A percentile compares a stretch with the other conserved stretches of the same genome.
Evolutionary conservation across 2,888 invertebrate species (phyloP).

Genomic region (Erpobdella octoculata): DNA sequence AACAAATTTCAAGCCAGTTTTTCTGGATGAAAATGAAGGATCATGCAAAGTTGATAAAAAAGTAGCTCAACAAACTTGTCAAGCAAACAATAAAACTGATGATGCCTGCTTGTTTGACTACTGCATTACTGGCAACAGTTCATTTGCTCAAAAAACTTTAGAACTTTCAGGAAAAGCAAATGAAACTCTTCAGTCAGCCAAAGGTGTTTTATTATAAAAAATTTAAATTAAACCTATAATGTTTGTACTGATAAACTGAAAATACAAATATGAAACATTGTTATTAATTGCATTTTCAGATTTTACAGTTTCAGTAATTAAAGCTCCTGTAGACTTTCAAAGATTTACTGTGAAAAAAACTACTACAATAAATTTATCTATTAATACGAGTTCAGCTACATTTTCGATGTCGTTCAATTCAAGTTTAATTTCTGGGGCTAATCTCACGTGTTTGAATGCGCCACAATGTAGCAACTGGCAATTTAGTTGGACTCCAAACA

Average conservation of each 20-base stretch:
- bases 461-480: neutral
- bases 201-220: no score
- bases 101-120: conserved; percentile 8
- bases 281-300: neutral
- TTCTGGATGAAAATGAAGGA: conserved; percentile 3
- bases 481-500: neutral
- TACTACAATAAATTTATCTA: neutral
- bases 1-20: conserved; percentile 10
- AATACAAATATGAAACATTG: neutral
- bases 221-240: no score
- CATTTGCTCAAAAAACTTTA: neutral
- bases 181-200: neutral
- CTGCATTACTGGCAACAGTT: conserved; percentile 6
- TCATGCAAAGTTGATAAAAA: neutral
- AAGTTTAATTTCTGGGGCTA: neutral
- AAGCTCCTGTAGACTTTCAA: neutral
- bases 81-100: neutral
- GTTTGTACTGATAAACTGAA: no score
- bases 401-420: neutral
- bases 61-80: neutral
- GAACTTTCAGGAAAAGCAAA: neutral
- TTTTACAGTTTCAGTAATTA: neutral
- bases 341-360: conserved; percentile 17
- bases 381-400: neutral
- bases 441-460: conserved; percentile 1